These are phyloP conservation scores for Sus scrofa DNA, from an alignment of 2,113 vertebrate species.

Conservation along the genomic window T2T-Sscrofa CM000827.6:38175501-38176000, in stretches of 20 bases:
- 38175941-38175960: conserved; percentile 53
- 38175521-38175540: not conserved
- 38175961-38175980: conserved; percentile 55
- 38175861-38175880: not conserved
- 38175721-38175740: not conserved
- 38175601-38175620: not conserved
- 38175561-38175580: not conserved
- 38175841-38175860: not conserved
- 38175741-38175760: not conserved
- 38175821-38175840: not conserved
- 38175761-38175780: not conserved
- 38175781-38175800: not conserved
- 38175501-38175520: not conserved
- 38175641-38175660: not conserved
- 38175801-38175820: not conserved
- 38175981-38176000: conserved; percentile 10
- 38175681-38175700: not conserved
- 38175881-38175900: not conserved
- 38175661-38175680: not conserved
- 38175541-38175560: not conserved
- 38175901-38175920: conserved; percentile 41
- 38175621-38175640: not conserved
- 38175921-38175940: conserved; percentile 76
- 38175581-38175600: not conserved
- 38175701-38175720: not conserved